These are phyloP conservation scores for Podocnemis expansa DNA, from an alignment of 2,113 vertebrate species.

Conservation along the genomic window DNA sequence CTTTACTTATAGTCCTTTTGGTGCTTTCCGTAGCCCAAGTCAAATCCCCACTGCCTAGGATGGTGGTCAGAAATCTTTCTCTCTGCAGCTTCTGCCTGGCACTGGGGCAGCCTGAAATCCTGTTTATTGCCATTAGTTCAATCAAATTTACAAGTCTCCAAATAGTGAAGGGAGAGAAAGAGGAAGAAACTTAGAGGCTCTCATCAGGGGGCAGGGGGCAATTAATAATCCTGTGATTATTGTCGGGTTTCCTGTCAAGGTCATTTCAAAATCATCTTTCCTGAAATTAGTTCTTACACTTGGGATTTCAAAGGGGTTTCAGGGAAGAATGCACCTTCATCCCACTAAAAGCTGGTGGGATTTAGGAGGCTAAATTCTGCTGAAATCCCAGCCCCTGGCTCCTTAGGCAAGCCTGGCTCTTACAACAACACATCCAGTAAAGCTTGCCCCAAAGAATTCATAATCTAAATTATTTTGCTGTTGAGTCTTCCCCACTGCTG, in stretches of 20 bases:
- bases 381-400: neutral
- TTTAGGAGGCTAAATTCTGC: neutral
- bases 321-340: neutral
- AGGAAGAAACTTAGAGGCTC: neutral
- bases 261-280: neutral
- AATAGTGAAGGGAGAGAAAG: neutral
- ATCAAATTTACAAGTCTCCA: neutral
- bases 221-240: neutral
- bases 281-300: neutral
- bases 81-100: neutral
- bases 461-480: neutral
- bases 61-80: neutral
- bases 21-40: neutral
- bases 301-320: neutral
- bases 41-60: neutral
- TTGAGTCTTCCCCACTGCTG: no score
- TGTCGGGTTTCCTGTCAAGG: neutral
- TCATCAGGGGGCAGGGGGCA: neutral
- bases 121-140: neutral
- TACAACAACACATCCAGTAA: neutral
- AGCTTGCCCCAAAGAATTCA: neutral
- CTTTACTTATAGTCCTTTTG: neutral
- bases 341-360: neutral
- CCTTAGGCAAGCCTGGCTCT: neutral
- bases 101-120: neutral